Evolutionary conservation across 2,113 vertebrate species (phyloP).

Genomic region (Oryzias celebensis): DNA sequence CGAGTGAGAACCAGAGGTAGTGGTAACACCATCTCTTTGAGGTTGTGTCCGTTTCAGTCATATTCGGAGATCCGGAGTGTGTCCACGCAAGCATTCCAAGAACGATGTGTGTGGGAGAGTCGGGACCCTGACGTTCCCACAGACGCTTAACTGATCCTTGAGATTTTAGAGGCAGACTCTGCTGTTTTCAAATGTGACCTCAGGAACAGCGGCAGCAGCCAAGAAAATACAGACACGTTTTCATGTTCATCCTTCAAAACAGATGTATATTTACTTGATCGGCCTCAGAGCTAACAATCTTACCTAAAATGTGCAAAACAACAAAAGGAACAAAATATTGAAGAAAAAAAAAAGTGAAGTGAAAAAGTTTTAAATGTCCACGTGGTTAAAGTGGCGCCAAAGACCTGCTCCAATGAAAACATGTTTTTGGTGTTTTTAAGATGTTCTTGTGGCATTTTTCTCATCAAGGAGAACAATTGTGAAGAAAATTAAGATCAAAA

Average conservation of each 20-base stretch:
- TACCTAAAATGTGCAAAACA: too few relatives aligned
- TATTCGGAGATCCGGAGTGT: neutral
- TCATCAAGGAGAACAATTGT: too few relatives aligned
- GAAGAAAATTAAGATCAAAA: too few relatives aligned
- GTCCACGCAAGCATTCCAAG: constrained; percentile 9
- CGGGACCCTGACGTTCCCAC: constrained; percentile 57
- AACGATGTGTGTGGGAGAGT: constrained; percentile 52
- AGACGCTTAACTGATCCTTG: constrained; percentile 27
- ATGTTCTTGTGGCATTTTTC: too few relatives aligned
- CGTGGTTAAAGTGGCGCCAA: too few relatives aligned
- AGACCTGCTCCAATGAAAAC: too few relatives aligned
- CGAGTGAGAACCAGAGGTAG: constrained; percentile 17
- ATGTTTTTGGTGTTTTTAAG: too few relatives aligned
- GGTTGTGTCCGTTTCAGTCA: constrained; percentile 15
- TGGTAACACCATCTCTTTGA: constrained; percentile 23
- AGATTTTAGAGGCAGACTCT: constrained; percentile 20
- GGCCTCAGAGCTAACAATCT: too few relatives aligned
- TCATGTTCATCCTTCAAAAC: neutral
- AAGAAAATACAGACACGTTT: neutral
- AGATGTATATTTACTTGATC: too few relatives aligned
- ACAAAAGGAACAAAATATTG: too few relatives aligned
- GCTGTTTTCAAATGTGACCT: constrained; percentile 30
- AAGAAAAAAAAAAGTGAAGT: too few relatives aligned
- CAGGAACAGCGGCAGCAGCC: constrained; percentile 38
- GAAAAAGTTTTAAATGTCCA: too few relatives aligned